These are phyloP conservation scores for human (Homo sapiens) DNA, from an alignment of 2,113 vertebrate genomes.

Conservation along the genomic window DNA sequence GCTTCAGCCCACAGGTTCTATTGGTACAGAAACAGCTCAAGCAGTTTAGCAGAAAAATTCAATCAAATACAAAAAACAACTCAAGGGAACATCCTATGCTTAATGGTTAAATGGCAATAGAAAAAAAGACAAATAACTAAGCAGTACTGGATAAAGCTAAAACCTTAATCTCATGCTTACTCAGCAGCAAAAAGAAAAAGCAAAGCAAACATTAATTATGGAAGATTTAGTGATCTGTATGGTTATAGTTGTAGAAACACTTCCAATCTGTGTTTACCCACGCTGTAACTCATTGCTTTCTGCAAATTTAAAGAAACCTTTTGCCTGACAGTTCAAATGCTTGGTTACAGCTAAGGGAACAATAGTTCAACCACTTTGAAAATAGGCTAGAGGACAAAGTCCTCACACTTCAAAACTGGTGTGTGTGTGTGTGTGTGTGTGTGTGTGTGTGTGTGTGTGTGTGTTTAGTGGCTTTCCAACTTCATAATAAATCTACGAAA, in stretches of 20 bases:
- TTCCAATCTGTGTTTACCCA: slow-evolving; percentile 67
- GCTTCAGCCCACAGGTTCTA: background rate
- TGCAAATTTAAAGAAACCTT: slow-evolving; percentile 61
- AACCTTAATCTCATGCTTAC: slow-evolving; percentile 54
- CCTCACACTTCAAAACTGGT: slow-evolving; percentile 29
- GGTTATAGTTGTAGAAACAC: slow-evolving; percentile 56
- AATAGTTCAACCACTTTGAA: slow-evolving; percentile 21
- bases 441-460: too few species aligned
- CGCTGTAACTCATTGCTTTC: slow-evolving; percentile 61
- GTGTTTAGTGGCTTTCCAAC: background rate
- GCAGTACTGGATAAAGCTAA: slow-evolving; percentile 61
- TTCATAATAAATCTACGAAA: slow-evolving; percentile 11
- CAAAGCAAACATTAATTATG: slow-evolving; percentile 70
- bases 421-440: background rate
- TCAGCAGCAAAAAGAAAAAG: slow-evolving; percentile 61
- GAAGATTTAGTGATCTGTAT: slow-evolving; percentile 64
- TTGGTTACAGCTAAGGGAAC: slow-evolving; percentile 37
- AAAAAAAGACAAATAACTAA: background rate
- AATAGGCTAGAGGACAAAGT: slow-evolving; percentile 20
- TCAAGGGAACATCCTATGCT: slow-evolving; percentile 38
- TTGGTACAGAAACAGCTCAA: background rate
- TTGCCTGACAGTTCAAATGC: slow-evolving; percentile 50
- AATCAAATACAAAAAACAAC: slow-evolving; percentile 53
- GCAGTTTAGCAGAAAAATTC: background rate
- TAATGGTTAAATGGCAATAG: background rate